Evolutionary conservation across 2,797 vertebrate species (phyloP).

Genomic region (Borostomias antarcticus): DNA sequence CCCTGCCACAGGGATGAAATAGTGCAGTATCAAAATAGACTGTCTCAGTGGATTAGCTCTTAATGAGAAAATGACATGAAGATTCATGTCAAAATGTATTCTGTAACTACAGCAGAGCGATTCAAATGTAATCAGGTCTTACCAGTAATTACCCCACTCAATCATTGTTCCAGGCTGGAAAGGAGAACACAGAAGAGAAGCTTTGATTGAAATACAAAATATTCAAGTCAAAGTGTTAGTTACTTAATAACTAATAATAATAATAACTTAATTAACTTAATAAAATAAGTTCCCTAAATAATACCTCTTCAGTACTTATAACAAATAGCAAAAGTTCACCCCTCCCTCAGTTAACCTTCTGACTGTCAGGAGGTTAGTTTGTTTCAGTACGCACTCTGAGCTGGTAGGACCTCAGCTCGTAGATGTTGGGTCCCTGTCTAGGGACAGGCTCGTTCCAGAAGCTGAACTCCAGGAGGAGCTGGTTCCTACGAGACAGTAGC

Average conservation of each 20-base stretch:
- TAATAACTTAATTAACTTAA: neutral
- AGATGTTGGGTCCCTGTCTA: slow-evolving; percentile 91
- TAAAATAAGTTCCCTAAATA: neutral
- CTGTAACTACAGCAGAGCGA: slow-evolving; percentile 61
- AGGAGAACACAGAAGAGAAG: too few species aligned
- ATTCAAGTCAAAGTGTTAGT: too few species aligned
- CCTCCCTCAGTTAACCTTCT: neutral
- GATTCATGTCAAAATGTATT: slow-evolving; percentile 46
- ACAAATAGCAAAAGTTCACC: neutral
- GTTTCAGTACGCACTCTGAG: slow-evolving; percentile 85
- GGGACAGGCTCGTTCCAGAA: slow-evolving; percentile 96
- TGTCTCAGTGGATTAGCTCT: slow-evolving; percentile 52
- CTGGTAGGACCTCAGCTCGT: slow-evolving; percentile 94
- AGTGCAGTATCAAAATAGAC: slow-evolving; percentile 33
- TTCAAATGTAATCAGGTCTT: slow-evolving; percentile 69
- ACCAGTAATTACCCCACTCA: slow-evolving; percentile 99
- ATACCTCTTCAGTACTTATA: too few species aligned
- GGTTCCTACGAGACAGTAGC: slow-evolving; percentile 93
- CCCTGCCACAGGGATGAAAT: slow-evolving; percentile 16
- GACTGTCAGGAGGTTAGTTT: neutral
- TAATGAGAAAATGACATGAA: slow-evolving; percentile 43
- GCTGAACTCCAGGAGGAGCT: slow-evolving; percentile 93
- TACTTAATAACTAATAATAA: neutral
- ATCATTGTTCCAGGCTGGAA: slow-evolving; percentile 98
- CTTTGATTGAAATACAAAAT: too few species aligned